These are phyloP conservation scores for Oncorhynchus mykiss DNA, from an alignment of 2,113 vertebrate genomes.

Conservation along the genomic window DNA sequence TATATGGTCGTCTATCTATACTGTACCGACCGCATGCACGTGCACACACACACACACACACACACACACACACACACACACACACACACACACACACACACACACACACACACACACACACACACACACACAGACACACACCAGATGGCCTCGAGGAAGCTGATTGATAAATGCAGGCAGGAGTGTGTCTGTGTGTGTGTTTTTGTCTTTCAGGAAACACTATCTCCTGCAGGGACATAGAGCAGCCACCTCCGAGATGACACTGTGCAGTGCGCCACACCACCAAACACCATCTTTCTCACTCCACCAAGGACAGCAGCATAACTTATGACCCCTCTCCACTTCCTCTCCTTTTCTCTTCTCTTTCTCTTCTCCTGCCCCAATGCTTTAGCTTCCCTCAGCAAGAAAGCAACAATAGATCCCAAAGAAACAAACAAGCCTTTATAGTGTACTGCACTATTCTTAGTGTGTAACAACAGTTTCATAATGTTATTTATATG, in stretches of 20 bases:
- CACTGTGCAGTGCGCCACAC: conserved; percentile 17
- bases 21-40: background rate
- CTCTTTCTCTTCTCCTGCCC: background rate
- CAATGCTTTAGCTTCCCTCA: background rate
- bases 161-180: conserved; percentile 27
- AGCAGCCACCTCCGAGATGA: conserved; percentile 32
- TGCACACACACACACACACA: background rate
- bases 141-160: background rate
- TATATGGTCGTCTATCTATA: background rate
- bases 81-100: background rate
- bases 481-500: too few relatives aligned
- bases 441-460: background rate
- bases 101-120: too few relatives aligned
- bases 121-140: background rate
- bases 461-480: too few relatives aligned
- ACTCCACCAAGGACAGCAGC: conserved; percentile 29
- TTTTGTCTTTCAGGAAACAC: conserved; percentile 8
- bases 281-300: conserved; percentile 31
- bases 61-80: background rate
- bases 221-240: conserved; percentile 33
- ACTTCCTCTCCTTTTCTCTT: too few relatives aligned
- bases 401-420: background rate
- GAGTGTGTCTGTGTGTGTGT: background rate
- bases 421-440: background rate
- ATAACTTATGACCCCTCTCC: conserved; percentile 18